These are phyloP conservation scores for Batillaria attramentaria DNA, from an alignment of 1,140 invertebrate species.

Conservation along the genomic window DNA sequence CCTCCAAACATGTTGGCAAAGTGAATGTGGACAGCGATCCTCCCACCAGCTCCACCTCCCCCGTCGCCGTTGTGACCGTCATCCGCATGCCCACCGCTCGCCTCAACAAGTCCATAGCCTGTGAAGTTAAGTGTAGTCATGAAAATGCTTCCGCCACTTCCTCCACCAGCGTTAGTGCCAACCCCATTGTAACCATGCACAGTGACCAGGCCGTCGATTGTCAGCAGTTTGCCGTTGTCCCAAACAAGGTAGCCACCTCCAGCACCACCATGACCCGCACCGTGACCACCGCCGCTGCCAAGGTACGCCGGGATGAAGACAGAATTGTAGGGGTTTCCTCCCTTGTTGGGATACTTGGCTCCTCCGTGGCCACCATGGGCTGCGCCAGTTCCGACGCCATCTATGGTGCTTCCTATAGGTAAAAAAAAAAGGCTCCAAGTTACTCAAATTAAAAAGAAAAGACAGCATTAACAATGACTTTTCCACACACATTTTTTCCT, in stretches of 20 bases:
- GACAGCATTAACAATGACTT: no score
- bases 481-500: no score
- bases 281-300: conserved; percentile 62
- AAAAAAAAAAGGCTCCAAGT: conserved; percentile 33
- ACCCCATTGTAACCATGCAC: conserved; percentile 50
- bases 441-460: neutral
- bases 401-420: conserved; percentile 44
- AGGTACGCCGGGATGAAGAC: conserved; percentile 45
- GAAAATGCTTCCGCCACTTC: conserved; percentile 58
- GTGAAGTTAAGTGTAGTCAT: conserved; percentile 62
- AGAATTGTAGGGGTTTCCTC: conserved; percentile 55
- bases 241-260: conserved; percentile 59
- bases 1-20: conserved; percentile 58
- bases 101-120: conserved; percentile 58
- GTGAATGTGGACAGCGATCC: conserved; percentile 53
- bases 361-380: conserved; percentile 64
- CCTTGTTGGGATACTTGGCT: conserved; percentile 44
- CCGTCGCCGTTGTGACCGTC: conserved; percentile 44
- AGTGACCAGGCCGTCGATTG: conserved; percentile 55
- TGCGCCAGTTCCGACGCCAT: conserved; percentile 49
- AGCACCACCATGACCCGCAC: conserved; percentile 52
- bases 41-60: conserved; percentile 61
- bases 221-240: conserved; percentile 54
- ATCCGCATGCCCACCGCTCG: conserved; percentile 47
- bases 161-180: conserved; percentile 54